Evolutionary conservation across 1,140 invertebrate genomes (phyloP).

Genomic region (Chrysomallon squamiferum): DNA sequence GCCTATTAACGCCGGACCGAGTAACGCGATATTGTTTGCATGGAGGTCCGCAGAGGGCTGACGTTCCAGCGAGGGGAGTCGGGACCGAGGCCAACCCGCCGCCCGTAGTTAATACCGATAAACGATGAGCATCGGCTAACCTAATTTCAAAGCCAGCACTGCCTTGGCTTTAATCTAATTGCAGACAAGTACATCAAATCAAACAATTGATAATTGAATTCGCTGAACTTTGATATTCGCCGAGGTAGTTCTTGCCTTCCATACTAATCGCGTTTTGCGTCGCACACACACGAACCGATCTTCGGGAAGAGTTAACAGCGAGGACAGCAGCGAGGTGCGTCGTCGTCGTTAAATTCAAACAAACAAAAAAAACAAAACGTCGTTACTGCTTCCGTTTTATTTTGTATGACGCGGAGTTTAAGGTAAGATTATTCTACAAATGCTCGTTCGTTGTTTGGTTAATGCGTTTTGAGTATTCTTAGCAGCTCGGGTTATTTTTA

Average conservation of each 20-base stretch:
- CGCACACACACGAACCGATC: conserved; percentile 2
- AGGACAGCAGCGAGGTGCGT: background rate
- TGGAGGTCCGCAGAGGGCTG: conserved; percentile 6
- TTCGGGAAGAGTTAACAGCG: background rate
- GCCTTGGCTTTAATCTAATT: conserved; percentile 32
- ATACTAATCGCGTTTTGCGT: conserved; percentile 3
- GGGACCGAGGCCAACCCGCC: background rate
- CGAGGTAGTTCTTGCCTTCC: conserved; percentile 6
- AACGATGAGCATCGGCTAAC: conserved; percentile 25
- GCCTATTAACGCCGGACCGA: conserved; percentile 18
- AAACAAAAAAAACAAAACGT: too few species aligned
- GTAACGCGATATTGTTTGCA: conserved; percentile 24
- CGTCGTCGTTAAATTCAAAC: too few species aligned
- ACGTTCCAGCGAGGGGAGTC: background rate
- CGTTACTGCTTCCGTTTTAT: too few species aligned
- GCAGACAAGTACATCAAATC: conserved; percentile 36
- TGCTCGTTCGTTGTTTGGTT: too few species aligned
- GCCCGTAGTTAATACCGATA: conserved; percentile 17
- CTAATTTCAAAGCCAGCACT: conserved; percentile 14
- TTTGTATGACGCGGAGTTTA: too few species aligned
- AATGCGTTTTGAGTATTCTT: too few species aligned
- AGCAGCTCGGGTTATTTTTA: too few species aligned
- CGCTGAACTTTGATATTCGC: conserved; percentile 35
- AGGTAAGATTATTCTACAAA: too few species aligned
- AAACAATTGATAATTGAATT: conserved; percentile 39